Conservation (phyloP, 1,140 invertebrate species). For the Marisa cornuarietis region DNA sequence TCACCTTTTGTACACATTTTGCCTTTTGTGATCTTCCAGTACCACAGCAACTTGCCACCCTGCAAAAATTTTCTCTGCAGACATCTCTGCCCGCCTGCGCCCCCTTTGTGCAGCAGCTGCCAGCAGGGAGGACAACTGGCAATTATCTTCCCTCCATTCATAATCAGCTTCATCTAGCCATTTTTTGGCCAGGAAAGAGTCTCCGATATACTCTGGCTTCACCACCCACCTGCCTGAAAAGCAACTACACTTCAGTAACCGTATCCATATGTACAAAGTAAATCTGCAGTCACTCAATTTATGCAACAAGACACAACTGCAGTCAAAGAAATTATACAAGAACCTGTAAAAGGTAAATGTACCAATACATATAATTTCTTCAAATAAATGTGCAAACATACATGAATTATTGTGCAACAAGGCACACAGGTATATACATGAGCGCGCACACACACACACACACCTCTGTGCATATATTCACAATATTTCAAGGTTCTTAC, state of each 20-base stretch:
- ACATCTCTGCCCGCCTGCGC: background rate
- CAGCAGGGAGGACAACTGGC: background rate
- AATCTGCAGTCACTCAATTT: too few relatives aligned
- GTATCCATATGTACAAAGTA: background rate
- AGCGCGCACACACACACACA: too few relatives aligned
- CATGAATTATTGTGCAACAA: too few relatives aligned
- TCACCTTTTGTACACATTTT: constrained; percentile 23
- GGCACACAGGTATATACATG: too few relatives aligned
- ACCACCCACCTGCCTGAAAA: constrained; percentile 22
- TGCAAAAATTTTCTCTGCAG: constrained; percentile 6
- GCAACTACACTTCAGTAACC: background rate
- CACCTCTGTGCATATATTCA: background rate
- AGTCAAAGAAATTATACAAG: too few relatives aligned
- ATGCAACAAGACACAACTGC: too few relatives aligned
- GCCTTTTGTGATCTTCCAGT: background rate
- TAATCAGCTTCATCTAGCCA: constrained; percentile 22
- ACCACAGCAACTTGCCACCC: constrained; percentile 17
- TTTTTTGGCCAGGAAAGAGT: background rate
- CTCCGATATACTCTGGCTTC: constrained; percentile 12
- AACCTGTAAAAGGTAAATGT: too few relatives aligned
- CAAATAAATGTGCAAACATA: too few relatives aligned
- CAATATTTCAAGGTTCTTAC: constrained; percentile 2
- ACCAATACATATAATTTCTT: too few relatives aligned
- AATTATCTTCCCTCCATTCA: constrained; percentile 16
- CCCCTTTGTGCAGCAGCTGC: background rate